Evolutionary conservation across 2,113 vertebrate genomes (phyloP), one percentile per base, ranked within the genome.

Genomic region (Takifugu flavidus): DNA sequence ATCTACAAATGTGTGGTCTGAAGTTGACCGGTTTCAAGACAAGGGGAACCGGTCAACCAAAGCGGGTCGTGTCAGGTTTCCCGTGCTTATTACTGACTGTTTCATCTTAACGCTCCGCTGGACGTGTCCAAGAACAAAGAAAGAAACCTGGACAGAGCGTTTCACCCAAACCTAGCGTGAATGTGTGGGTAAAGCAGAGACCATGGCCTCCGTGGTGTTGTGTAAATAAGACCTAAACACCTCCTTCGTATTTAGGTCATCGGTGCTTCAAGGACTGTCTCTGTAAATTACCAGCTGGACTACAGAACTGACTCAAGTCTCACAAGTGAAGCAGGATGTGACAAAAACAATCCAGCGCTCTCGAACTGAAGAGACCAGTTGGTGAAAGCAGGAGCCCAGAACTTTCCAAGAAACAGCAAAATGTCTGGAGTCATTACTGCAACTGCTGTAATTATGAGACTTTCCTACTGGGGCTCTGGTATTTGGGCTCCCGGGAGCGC

Each of bases 391-490:
- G 47, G 45, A 77, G 65, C 62, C 65, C 69, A 78, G 74, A 75
- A 68, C 43, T 80, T 67, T 44, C 2, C 46, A 56, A 39, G 53
- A 47, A 62, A 67, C 29, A 62, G 59, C 68, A 45, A 64, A 54
- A 78, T 71, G 63, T 76, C 73, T 62, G 59, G 62, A 57, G 52
- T 57, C 25, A 5, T 77, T 72, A 72, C 49, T 53, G 14, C 53
- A 56, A 67, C 56, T 74, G 65, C 63, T 78, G 72, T 64, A 71
- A 62, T 75, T 65, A 62, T 61, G 63, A 43, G 63, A 50, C 8
- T 53, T 65, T 81, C 71, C 67, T 70, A 75, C 57, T 58, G 46
- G 64, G 70, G 74, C 70, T 66, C 46, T 13, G 62, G 59, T 66
- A 59, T 77, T 73, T 82, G 70, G 67, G 62, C 52, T 42, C 10